Conservation (phyloP, 2,888 invertebrate species). For the Willowsia nigromaculata region DNA sequence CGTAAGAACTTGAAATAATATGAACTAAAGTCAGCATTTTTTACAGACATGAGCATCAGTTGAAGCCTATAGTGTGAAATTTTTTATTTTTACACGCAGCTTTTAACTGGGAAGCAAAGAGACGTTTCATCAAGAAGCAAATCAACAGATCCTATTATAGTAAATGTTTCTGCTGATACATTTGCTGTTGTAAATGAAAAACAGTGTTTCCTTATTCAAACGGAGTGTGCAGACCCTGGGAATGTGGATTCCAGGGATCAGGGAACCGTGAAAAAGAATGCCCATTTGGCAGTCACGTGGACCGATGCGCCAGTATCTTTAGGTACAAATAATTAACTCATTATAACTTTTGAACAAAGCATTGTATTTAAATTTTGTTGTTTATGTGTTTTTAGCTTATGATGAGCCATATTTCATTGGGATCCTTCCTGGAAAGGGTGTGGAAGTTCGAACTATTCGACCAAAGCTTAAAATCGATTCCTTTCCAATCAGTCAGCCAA, state of each 20-base stretch:
- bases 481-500: conserved; percentile 83
- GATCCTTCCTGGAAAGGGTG: conserved; percentile 86
- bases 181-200: conserved; percentile 93
- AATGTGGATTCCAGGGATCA: conserved; percentile 86
- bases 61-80: too few species aligned
- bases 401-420: conserved; percentile 96
- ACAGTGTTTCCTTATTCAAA: conserved; percentile 68
- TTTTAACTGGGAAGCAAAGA: conserved; percentile 84
- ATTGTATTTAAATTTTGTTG: too few species aligned
- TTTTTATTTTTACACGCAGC: conserved; percentile 66
- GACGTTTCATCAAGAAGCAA: conserved; percentile 93
- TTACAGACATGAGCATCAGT: too few species aligned
- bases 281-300: conserved; percentile 86
- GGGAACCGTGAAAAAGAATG: conserved; percentile 84
- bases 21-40: too few species aligned
- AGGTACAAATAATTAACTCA: conserved; percentile 80
- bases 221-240: conserved; percentile 88
- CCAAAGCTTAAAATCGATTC: conserved; percentile 90
- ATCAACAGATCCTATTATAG: conserved; percentile 90
- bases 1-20: conserved; percentile 82
- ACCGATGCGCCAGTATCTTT: conserved; percentile 87
- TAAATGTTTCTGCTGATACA: conserved; percentile 87
- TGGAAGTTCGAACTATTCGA: conserved; percentile 93
- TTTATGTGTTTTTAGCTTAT: conserved; percentile 85
- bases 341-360: neutral